Evolutionary conservation across 2,113 vertebrate genomes (phyloP), one percentile per base, ranked within the genome.

Genomic region (Deroptyus accipitrinus): DNA sequence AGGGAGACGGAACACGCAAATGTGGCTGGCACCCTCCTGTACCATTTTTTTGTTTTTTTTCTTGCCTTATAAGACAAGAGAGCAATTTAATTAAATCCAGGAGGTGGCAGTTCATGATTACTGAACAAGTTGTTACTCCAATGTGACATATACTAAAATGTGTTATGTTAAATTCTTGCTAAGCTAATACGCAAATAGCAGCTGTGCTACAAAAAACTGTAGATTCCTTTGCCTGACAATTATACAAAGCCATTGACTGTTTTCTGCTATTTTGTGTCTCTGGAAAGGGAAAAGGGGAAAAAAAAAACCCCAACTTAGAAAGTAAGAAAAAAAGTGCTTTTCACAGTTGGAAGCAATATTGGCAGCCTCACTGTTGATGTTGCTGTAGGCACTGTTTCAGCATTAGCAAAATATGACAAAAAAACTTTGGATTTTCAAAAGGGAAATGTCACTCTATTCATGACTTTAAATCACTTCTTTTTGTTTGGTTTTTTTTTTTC

Each of bases 331-430:
- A 74, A 67, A 12, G 4, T 73, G 25, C 6, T 96, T 88, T 75
- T 72, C 84, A 27, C 48, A 46, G 48, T 49, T 89, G 74, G 57
- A 83, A 72, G 11, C 33, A 49, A 7, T 90, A 51, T 49, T 94
- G 87, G 89, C 93, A 77, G 67, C 57, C 37, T 85, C 49, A 7
- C 18, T 91, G 83, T 64, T 92, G 41, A 70, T 95, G 35, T 92
- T 82, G 23, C 83, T 82, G 73, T 42, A 89, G 73, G 73, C 54
- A 73, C 39, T 30, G 5, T 76, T 89, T 91, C 16, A 1, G n/a
- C 63, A 17, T 95, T 91, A 87, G 59, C 67, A 87, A 90, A 95
- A 92, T 91, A 80, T 46, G 67, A 81, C 31, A 49, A 92, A 49
- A 83, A 83, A 85, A 52, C 37, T 30, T 69, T 48, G 28, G 27